Evolutionary conservation across 2,797 vertebrate species (phyloP), one percentile per base, ranked within the genome.

Genomic region (Takifugu rubripes): DNA sequence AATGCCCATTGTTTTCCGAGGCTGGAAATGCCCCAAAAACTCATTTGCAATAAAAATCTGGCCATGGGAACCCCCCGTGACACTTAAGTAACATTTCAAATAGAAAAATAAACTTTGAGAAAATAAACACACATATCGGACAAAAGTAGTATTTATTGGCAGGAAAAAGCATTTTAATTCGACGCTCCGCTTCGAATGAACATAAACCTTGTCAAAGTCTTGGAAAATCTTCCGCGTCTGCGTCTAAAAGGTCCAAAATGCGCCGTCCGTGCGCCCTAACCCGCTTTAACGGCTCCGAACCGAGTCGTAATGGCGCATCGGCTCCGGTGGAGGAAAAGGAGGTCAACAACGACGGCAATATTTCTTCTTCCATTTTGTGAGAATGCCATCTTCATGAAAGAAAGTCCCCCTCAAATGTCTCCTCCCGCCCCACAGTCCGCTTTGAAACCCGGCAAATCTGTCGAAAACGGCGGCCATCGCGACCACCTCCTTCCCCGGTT

Each of bases 301-400:
- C 56, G 56, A 75, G 77, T 67, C 88, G 91, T 84, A 91, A 94
- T 93, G 92, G 93, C 93, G 92, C 90, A 91, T 84, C 85, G 77
- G 84, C 73, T 86, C 87, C 89, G 78, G 83, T 89, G 90, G 78
- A 88, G 85, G 84, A 88, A 92, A 93, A 93, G 86, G 91, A 93
- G 92, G 92, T 93, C 92, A 93, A 90, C 91, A 90, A 90, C 90
- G 90, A 93, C 92, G 74, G 90, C 92, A 90, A 92, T 92, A 91
- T 91, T 92, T 91, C 92, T 94, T 91, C 94, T 94, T 94, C 94
- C 94, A 94, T 94, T 94, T 94, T 94, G 91, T 92, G 90, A 90
- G 82, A 92, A 92, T 88, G 90, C 79, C 89, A 89, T 93, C 89
- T 81, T 92, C 89, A 90, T 94, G 93, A 94, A 92, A 94, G 92